Base-by-base conservation (phyloP, 2,113 vertebrate species). In the Macquaria australasica region DNA sequence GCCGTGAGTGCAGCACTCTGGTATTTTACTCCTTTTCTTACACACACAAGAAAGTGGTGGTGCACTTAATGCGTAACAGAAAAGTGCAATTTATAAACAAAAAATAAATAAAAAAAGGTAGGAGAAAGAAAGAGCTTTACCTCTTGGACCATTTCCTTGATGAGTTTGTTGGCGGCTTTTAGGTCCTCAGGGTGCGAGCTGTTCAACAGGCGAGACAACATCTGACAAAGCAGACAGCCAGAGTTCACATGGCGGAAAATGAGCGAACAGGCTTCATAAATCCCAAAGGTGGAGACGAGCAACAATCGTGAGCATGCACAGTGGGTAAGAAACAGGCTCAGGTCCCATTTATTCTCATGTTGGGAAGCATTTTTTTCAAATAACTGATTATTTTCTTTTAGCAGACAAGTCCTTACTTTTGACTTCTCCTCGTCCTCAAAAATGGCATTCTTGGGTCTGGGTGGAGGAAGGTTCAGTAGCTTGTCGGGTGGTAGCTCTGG, bases 61-160 rank as follows among this genome's bases (percentile, higher is more conserved):
- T 41, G 37, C 34, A 41, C 55, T 39, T 81, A 12, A 74, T 51
- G n/a, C 64, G 7, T 3, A 48, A 75, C 56, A 39, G 34, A 58
- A 64, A 73, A 31, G 20, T 45, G 48, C 0, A 0, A 11, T n/a
- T 48, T 50, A 71, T 12, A 60, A 63, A 45, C 58, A 31, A 31
- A 31, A 31, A n/a, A n/a, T n/a, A n/a, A n/a, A n/a, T n/a, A n/a
- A n/a, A 41, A 37, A 37, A 37, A 41, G 23, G 23, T 51, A 58
- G 10, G 20, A 53, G 0, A 39, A 37, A 6, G 43, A 23, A 73
- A 53, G 11, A 23, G 14, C 12, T 78, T 85, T 82, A 99, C 98
- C 98, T 99, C 98, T 92, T 99, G 98, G 81, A 99, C 98, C 98
- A 99, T 99, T 93, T 99, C 98, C 93, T 99, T 99, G 92, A 99